A percentile compares a stretch with the other conserved stretches of the same genome.
These are phyloP conservation scores for Nomia melanderi DNA, from an alignment of 1,140 invertebrate genomes.

Conservation along the genomic window DNA sequence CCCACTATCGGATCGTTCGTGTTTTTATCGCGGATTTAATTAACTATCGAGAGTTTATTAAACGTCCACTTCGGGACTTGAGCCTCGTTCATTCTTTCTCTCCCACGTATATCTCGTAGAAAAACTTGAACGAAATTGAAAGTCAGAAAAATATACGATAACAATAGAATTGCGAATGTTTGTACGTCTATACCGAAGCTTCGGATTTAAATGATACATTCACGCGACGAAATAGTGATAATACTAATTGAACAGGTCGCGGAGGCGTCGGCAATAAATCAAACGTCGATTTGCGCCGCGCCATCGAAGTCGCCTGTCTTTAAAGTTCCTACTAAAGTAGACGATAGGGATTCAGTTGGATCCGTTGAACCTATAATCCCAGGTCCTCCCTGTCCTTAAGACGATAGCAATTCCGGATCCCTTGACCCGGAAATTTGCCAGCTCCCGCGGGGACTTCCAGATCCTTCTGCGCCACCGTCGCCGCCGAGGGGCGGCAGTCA, in stretches of 20 bases:
- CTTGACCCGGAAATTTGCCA: slow-evolving; percentile 61
- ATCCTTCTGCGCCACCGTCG: slow-evolving; percentile 39
- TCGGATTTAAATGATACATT: no score
- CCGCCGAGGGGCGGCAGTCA: background rate
- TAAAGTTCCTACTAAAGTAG: slow-evolving; percentile 52
- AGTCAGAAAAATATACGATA: no score
- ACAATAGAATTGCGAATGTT: no score
- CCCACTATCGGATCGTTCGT: background rate
- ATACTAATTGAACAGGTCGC: background rate
- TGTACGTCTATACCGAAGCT: no score
- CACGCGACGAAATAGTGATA: no score
- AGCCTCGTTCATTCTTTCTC: no score
- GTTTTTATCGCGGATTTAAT: no score
- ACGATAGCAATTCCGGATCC: slow-evolving; percentile 59
- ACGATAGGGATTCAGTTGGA: slow-evolving; percentile 51
- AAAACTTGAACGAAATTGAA: no score
- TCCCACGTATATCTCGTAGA: no score
- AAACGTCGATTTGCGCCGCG: slow-evolving; percentile 44
- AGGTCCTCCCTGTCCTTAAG: slow-evolving; percentile 54
- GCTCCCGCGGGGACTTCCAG: slow-evolving; percentile 37
- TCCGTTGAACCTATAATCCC: slow-evolving; percentile 62
- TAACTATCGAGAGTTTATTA: no score
- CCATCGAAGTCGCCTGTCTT: slow-evolving; percentile 42
- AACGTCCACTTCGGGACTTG: no score
- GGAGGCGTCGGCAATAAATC: slow-evolving; percentile 8